Evolutionary conservation across 1,140 invertebrate species (phyloP).

Genomic region (Caenorhabditis tropicalis): DNA sequence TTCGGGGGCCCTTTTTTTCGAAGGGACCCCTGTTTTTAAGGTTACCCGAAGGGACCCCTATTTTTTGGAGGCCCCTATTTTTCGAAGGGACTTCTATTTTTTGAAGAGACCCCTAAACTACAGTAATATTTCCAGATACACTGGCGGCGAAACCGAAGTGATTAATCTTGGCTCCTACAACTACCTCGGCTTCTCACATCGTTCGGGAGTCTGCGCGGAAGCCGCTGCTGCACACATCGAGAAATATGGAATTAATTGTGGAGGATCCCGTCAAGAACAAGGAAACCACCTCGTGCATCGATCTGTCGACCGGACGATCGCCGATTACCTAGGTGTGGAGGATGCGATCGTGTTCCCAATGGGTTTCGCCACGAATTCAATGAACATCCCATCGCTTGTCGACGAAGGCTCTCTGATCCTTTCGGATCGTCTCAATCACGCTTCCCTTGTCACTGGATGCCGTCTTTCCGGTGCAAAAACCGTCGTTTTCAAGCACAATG

Average conservation of each 20-base stretch:
- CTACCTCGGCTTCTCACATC: constrained; percentile 77
- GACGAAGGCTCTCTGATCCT: constrained; percentile 74
- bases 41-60: too few relatives aligned
- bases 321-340: constrained; percentile 89
- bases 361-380: constrained; percentile 96
- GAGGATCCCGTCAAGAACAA: constrained; percentile 73
- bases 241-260: constrained; percentile 73
- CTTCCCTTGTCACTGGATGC: constrained; percentile 74
- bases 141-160: constrained; percentile 73
- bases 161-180: constrained; percentile 77
- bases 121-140: constrained; percentile 63
- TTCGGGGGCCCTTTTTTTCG: too few relatives aligned
- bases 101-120: too few relatives aligned
- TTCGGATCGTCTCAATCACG: constrained; percentile 72
- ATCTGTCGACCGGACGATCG: constrained; percentile 84
- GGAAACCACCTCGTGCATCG: constrained; percentile 77
- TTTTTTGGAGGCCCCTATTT: too few relatives aligned
- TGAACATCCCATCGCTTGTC: constrained; percentile 89
- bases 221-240: constrained; percentile 71
- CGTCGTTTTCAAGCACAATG: constrained; percentile 74
- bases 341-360: constrained; percentile 93
- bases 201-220: constrained; percentile 74
- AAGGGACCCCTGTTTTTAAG: too few relatives aligned
- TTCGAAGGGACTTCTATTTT: too few relatives aligned
- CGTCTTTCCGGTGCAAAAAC: constrained; percentile 74